Evolutionary conservation across 1,140 invertebrate species (phyloP).

Genomic region (Drosophila nigrodunni): DNA sequence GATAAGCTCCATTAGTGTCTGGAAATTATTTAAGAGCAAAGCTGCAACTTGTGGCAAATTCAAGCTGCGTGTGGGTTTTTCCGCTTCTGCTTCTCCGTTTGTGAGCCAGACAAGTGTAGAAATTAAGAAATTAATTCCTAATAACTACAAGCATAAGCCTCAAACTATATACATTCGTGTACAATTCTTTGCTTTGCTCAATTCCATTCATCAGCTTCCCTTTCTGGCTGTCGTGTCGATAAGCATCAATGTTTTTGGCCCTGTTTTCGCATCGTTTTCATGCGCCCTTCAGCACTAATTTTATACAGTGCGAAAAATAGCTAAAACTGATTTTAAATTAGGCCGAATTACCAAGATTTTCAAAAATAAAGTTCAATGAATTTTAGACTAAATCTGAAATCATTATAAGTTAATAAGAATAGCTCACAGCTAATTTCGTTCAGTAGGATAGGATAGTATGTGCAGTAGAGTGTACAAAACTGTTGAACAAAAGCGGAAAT

Average conservation of each 20-base stretch:
- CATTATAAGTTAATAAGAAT: no score
- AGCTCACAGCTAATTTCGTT: no score
- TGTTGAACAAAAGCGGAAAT: no score
- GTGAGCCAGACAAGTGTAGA: constrained; percentile 40
- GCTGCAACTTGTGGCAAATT: constrained; percentile 11
- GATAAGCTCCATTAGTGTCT: constrained; percentile 84
- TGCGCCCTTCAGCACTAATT: constrained; percentile 24
- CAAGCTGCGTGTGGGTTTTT: constrained; percentile 25
- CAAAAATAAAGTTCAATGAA: no score
- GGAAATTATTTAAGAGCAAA: constrained; percentile 79
- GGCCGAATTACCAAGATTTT: no score
- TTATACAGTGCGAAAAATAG: no score
- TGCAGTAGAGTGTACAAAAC: no score
- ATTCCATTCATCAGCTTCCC: constrained; percentile 6
- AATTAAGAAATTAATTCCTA: constrained; percentile 76
- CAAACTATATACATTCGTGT: constrained; percentile 8
- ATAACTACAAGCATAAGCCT: constrained; percentile 47
- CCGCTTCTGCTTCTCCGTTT: background rate
- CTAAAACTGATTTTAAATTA: no score
- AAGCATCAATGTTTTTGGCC: constrained; percentile 80
- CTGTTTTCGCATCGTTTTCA: constrained; percentile 56
- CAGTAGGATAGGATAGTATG: no score
- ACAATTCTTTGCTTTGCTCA: constrained; percentile 9
- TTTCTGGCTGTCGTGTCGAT: constrained; percentile 74
- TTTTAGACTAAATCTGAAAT: no score